Conservation (phyloP, 2,888 invertebrate species). For the Lasioglossum leucozonium region DNA sequence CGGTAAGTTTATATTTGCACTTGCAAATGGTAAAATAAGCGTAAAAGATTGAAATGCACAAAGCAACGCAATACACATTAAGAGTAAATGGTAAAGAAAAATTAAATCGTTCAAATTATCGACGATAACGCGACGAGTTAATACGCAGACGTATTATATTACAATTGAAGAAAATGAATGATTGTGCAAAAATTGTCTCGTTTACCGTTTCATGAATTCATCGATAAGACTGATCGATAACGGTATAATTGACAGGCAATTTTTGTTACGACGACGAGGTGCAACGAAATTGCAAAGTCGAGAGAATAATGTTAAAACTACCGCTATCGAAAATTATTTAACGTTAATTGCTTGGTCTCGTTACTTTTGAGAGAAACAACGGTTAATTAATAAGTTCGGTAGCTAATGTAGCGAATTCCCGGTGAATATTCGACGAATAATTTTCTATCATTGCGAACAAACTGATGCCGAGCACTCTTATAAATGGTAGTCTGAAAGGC, state of each 20-base stretch:
- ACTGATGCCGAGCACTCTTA: not conserved
- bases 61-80: not conserved
- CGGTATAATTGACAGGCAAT: slow-evolving; percentile 14
- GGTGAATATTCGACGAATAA: slow-evolving; percentile 46
- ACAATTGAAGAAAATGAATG: not conserved
- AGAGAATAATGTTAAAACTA: slow-evolving; percentile 24
- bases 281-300: slow-evolving; percentile 20
- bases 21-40: not conserved
- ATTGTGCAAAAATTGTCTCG: not conserved
- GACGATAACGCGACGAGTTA: not conserved
- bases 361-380: slow-evolving; percentile 39
- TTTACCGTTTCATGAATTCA: not conserved
- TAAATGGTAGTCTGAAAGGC: slow-evolving; percentile 41
- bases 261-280: not conserved
- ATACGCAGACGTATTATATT: not conserved
- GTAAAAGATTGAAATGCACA: not conserved
- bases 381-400: slow-evolving; percentile 56
- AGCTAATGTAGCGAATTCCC: slow-evolving; percentile 49
- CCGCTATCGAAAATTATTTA: slow-evolving; percentile 42
- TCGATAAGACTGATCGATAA: not conserved
- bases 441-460: slow-evolving; percentile 42
- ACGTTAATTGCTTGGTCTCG: slow-evolving; percentile 47
- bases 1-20: too few relatives aligned
- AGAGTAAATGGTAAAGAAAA: not conserved
- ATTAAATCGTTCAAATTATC: not conserved